These are phyloP conservation scores for Petrophora chlorosata DNA, from an alignment of 2,888 invertebrate genomes.

Conservation along the genomic window DNA sequence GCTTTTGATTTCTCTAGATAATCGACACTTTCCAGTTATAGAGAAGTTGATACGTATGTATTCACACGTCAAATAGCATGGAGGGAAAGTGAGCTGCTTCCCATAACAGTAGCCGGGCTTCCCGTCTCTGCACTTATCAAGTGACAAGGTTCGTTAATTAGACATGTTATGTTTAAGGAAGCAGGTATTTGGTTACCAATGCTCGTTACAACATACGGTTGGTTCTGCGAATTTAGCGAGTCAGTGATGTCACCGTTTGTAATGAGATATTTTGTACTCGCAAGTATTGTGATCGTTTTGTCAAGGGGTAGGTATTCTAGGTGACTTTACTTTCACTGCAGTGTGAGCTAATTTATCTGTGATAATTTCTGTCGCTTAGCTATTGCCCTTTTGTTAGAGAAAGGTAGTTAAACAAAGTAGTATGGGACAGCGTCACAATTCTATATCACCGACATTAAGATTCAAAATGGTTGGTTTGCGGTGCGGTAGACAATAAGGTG, in stretches of 20 bases:
- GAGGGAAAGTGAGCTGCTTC: slow-evolving; percentile 44
- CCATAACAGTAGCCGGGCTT: slow-evolving; percentile 24
- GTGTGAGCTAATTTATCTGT: too few species aligned
- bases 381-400: slow-evolving; percentile 1
- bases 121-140: slow-evolving; percentile 22
- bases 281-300: too few species aligned
- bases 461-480: not conserved
- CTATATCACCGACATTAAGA: not conserved
- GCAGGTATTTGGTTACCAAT: slow-evolving; percentile 11
- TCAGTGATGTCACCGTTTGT: slow-evolving; percentile 10
- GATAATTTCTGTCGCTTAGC: too few species aligned
- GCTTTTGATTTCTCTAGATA: slow-evolving; percentile 22
- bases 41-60: slow-evolving; percentile 38
- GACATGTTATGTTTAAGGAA: slow-evolving; percentile 10
- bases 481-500: slow-evolving; percentile 3
- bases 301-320: too few species aligned
- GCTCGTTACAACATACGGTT: slow-evolving; percentile 6
- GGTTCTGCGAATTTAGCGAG: slow-evolving; percentile 9
- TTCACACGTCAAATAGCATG: slow-evolving; percentile 12
- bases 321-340: not conserved
- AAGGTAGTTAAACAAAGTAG: too few species aligned
- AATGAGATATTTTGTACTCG: too few species aligned
- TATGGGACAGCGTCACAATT: too few species aligned
- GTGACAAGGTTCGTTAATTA: slow-evolving; percentile 15
- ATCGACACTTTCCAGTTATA: slow-evolving; percentile 35